Evolutionary conservation across 53 echinoderm and acorn worm species (phyloP).

Genomic region (Patiria pectinifera): DNA sequence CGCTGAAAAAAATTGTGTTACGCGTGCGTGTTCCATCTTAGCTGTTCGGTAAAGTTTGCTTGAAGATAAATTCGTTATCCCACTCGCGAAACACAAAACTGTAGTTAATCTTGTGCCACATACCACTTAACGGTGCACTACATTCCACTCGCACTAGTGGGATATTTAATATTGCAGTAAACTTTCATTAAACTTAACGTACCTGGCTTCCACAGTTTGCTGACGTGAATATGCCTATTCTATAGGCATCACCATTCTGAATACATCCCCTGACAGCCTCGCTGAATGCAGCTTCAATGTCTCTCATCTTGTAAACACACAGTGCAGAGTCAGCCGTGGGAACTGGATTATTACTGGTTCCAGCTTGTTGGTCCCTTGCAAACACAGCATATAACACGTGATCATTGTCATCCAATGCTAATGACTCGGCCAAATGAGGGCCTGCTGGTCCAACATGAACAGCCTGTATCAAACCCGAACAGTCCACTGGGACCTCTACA

Average conservation of each 20-base stretch:
- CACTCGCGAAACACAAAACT: too few relatives aligned
- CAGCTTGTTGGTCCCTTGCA: conserved; percentile 46
- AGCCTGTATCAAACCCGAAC: conserved; percentile 60
- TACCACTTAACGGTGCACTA: too few relatives aligned
- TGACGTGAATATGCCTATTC: neutral
- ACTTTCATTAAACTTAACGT: neutral
- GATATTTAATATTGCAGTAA: too few relatives aligned
- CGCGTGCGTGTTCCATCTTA: too few relatives aligned
- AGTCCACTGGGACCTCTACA: conserved; percentile 23
- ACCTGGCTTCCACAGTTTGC: neutral
- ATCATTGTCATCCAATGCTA: conserved; percentile 30
- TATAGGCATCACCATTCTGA: neutral
- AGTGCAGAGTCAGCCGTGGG: conserved; percentile 44
- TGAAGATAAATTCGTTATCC: too few relatives aligned
- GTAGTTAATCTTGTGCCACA: too few relatives aligned
- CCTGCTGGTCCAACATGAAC: conserved; percentile 76
- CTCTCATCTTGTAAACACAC: conserved; percentile 70
- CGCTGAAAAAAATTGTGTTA: too few relatives aligned
- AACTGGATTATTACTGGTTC: neutral
- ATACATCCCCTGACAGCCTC: conserved; percentile 55
- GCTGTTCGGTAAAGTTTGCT: too few relatives aligned
- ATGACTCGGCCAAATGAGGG: conserved; percentile 43
- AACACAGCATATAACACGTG: conserved; percentile 72
- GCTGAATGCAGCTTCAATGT: conserved; percentile 55
- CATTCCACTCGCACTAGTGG: too few relatives aligned